Evolutionary conservation across 2,113 vertebrate genomes (phyloP).

Genomic region (Centropus bengalensis): DNA sequence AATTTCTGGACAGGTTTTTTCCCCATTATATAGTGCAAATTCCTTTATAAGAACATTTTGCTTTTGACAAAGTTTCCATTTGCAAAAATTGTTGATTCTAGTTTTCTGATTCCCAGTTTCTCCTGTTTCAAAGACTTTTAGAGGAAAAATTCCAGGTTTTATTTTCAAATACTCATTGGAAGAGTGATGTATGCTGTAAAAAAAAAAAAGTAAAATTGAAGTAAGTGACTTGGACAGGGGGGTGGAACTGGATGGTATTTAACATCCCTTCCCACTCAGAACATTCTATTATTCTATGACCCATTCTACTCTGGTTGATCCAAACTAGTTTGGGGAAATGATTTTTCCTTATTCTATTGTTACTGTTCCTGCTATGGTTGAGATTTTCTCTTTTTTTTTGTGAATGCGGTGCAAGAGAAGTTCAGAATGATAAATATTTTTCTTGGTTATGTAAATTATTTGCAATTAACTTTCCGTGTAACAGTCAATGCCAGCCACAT

Average conservation of each 20-base stretch:
- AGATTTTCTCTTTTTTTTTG: background rate
- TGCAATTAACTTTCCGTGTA: background rate
- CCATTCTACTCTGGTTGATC: background rate
- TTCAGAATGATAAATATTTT: background rate
- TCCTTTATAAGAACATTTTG: background rate
- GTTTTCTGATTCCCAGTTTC: background rate
- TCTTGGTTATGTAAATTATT: background rate
- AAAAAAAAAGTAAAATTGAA: background rate
- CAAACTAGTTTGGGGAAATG: background rate
- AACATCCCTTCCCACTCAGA: no score
- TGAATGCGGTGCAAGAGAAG: background rate
- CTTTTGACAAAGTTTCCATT: background rate
- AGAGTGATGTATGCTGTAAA: background rate
- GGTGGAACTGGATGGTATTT: no score
- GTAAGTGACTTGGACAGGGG: background rate
- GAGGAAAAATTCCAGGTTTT: background rate
- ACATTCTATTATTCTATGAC: no score
- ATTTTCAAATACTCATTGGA: background rate
- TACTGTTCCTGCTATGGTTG: background rate
- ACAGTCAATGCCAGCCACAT: background rate
- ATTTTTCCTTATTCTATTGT: background rate
- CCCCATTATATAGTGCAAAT: rapidly evolving
- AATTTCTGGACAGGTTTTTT: background rate
- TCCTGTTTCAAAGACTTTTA: background rate
- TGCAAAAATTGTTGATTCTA: background rate